These are phyloP conservation scores for Gallinago nigripennis DNA, from an alignment of 2,797 vertebrate species.

Conservation along the genomic window DNA sequence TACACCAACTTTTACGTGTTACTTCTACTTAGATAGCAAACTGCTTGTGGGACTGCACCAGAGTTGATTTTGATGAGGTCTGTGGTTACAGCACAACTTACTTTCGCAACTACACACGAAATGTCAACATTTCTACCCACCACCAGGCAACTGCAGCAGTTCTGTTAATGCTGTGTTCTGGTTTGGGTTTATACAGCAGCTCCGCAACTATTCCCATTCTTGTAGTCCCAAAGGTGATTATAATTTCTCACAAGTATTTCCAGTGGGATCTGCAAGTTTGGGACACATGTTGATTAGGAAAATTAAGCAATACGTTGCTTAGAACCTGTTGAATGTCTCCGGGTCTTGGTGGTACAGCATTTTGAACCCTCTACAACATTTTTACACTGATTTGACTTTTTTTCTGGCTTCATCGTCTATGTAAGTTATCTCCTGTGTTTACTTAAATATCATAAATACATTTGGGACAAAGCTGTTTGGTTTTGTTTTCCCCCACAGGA, in stretches of 20 bases:
- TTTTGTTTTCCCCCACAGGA: constrained; percentile 22
- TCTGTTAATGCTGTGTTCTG: accelerated
- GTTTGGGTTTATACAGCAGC: background rate
- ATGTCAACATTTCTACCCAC: background rate
- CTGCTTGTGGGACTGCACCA: background rate
- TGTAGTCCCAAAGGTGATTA: background rate
- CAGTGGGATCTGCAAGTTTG: background rate
- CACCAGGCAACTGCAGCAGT: background rate
- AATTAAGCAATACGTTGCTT: background rate
- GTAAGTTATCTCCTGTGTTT: background rate
- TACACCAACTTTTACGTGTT: background rate
- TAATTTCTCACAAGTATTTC: background rate
- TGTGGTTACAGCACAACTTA: background rate
- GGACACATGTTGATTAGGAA: background rate
- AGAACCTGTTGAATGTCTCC: background rate
- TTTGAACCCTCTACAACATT: background rate
- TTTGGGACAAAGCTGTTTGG: background rate
- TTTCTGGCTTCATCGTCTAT: background rate
- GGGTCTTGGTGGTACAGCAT: background rate
- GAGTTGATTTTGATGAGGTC: background rate
- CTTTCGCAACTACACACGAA: background rate
- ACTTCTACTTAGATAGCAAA: background rate
- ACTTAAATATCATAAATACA: background rate
- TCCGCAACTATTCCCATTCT: background rate
- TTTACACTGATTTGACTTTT: background rate